phyloP scores from a whole-genome alignment of 2,888 invertebrate species.

The Acanthosepion lycidas region DNA sequence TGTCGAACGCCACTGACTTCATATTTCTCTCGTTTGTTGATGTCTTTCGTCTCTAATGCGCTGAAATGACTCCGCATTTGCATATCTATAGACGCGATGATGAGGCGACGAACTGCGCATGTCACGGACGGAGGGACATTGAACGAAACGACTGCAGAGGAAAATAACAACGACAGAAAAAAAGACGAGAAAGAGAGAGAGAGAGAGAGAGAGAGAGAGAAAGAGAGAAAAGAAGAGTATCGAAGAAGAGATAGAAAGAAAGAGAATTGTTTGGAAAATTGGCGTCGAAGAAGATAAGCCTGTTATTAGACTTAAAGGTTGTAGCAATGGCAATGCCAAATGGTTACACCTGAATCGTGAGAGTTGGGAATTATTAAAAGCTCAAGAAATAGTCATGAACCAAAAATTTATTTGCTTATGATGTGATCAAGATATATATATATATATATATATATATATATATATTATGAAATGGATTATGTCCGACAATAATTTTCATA shows the following conservation, averaged over 20 bases:
- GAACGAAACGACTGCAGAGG: neutral
- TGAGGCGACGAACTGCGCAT: neutral
- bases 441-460: no score
- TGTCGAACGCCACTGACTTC: neutral
- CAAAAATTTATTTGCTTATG: neutral
- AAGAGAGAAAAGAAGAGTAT: neutral
- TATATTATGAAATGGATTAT: no score
- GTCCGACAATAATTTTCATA: no score
- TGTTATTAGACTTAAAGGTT: neutral
- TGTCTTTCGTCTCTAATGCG: constrained; percentile 8
- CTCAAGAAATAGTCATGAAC: neutral
- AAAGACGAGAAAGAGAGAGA: neutral
- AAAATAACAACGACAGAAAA: neutral
- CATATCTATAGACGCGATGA: neutral
- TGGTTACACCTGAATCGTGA: neutral
- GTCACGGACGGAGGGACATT: neutral
- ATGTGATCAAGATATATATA: no score
- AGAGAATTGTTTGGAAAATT: neutral
- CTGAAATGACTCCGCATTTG: neutral
- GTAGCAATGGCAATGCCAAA: neutral
- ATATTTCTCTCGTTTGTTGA: constrained; percentile 21
- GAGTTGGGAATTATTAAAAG: neutral
- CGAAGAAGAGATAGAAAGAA: neutral
- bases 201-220: neutral
- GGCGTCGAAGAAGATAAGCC: neutral